A percentile compares a stretch with the other conserved stretches of the same genome.
These are phyloP conservation scores for Sycobia sp. DNA, from an alignment of 1,140 invertebrate species.

Conservation along the genomic window DNA sequence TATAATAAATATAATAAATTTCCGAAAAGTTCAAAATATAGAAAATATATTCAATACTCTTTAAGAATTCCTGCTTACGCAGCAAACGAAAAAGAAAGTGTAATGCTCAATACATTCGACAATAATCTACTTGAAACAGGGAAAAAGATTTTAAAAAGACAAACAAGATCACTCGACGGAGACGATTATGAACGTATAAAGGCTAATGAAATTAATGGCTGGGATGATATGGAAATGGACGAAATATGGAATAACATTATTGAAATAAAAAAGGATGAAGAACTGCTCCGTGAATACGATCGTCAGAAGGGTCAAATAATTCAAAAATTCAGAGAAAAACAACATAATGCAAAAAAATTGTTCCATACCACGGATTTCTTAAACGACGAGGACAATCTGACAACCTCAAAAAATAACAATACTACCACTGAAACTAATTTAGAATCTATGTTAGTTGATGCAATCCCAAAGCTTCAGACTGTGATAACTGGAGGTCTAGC, in stretches of 20 bases:
- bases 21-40: neutral
- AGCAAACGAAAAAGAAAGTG: neutral
- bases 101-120: neutral
- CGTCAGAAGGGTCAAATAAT: neutral
- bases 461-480: slow-evolving; percentile 43
- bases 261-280: slow-evolving; percentile 33
- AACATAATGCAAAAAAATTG: neutral
- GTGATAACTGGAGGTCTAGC: slow-evolving; percentile 40
- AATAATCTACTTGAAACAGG: neutral
- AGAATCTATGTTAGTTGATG: slow-evolving; percentile 39
- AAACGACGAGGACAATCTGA: neutral
- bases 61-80: no score
- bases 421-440: slow-evolving; percentile 15
- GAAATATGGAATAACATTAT: slow-evolving; percentile 31
- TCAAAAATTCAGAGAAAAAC: neutral
- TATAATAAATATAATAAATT: slow-evolving; percentile 4
- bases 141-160: neutral
- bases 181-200: neutral
- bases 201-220: slow-evolving; percentile 13
- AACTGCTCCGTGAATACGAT: slow-evolving; percentile 32
- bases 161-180: slow-evolving; percentile 1
- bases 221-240: slow-evolving; percentile 30
- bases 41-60: neutral
- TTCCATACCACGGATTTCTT: neutral
- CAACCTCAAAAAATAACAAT: neutral